Percentiles rank a stretch among this genome's conserved stretches.
Evolutionary conservation across 2,797 vertebrate species (phyloP).

Genomic region (Chloroceryle amazona): DNA sequence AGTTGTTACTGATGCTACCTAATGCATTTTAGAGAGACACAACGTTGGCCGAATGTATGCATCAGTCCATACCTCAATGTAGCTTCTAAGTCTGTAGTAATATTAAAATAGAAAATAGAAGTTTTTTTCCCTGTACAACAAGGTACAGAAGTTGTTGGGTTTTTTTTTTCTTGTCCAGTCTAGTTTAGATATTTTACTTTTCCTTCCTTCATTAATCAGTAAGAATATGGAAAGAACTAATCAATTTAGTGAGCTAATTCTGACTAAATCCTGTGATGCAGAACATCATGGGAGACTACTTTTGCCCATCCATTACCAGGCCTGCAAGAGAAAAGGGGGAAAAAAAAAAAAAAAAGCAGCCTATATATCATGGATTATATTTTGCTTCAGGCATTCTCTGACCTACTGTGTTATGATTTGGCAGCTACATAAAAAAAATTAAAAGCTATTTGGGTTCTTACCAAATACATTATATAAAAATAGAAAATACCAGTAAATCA

Average conservation of each 20-base stretch:
- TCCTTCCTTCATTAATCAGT: constrained; percentile 18
- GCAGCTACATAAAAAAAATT: constrained; percentile 65
- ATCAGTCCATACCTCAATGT: not conserved
- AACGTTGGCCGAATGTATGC: not conserved
- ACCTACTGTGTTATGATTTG: constrained; percentile 70
- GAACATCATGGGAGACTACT: constrained; percentile 31
- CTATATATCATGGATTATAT: constrained; percentile 48
- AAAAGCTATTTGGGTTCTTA: constrained; percentile 71
- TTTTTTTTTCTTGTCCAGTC: not conserved
- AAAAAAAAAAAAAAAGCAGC: not conserved
- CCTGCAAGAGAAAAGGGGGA: not conserved
- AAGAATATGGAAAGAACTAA: not conserved
- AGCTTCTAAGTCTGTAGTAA: not conserved
- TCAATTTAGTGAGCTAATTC: constrained; percentile 41
- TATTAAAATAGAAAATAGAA: not conserved
- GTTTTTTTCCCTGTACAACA: not conserved
- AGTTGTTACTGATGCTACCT: not conserved
- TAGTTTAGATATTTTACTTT: not conserved
- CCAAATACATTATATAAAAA: constrained; percentile 70
- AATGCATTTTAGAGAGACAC: not conserved
- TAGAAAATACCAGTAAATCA: constrained; percentile 54
- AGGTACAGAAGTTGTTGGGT: not conserved
- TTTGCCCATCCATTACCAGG: constrained; percentile 34
- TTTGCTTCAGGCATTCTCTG: constrained; percentile 62
- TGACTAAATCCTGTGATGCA: constrained; percentile 47